Conservation (phyloP, 2,888 invertebrate genomes). For the Watsonalla binaria region DNA sequence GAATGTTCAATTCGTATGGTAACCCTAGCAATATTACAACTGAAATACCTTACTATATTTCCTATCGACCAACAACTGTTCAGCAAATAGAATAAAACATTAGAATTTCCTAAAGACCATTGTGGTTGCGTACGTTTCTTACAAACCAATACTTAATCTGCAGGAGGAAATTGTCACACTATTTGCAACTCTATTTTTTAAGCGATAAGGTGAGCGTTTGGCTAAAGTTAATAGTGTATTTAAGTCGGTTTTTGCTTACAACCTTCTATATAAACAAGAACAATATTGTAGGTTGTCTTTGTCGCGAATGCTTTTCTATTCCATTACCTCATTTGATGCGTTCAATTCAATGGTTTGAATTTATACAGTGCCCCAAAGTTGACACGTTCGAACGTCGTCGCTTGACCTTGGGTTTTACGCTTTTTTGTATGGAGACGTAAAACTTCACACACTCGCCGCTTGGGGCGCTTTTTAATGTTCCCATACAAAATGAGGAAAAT, state of each 20-base stretch:
- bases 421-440: too few relatives aligned
- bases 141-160: conserved; percentile 23
- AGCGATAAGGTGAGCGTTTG: not conserved
- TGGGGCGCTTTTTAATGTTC: too few relatives aligned
- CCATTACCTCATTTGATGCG: conserved; percentile 27
- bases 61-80: conserved; percentile 47
- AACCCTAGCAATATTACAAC: conserved; percentile 16
- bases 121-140: conserved; percentile 44
- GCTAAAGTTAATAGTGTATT: conserved; percentile 5
- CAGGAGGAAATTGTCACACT: not conserved
- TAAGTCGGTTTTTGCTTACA: conserved; percentile 24
- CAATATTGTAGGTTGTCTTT: conserved; percentile 43
- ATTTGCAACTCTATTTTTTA: not conserved
- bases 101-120: conserved; percentile 54
- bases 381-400: too few relatives aligned
- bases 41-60: conserved; percentile 41
- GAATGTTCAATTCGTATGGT: not conserved
- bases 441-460: too few relatives aligned
- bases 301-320: conserved; percentile 34
- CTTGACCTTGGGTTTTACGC: conserved; percentile 5
- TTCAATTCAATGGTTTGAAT: conserved; percentile 12
- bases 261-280: conserved; percentile 49
- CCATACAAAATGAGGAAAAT: too few relatives aligned
- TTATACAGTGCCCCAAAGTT: too few relatives aligned
- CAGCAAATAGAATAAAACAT: conserved; percentile 57